phyloP scores from a whole-genome alignment of 2,888 invertebrate species.

The Parnassius smintheus region DNA sequence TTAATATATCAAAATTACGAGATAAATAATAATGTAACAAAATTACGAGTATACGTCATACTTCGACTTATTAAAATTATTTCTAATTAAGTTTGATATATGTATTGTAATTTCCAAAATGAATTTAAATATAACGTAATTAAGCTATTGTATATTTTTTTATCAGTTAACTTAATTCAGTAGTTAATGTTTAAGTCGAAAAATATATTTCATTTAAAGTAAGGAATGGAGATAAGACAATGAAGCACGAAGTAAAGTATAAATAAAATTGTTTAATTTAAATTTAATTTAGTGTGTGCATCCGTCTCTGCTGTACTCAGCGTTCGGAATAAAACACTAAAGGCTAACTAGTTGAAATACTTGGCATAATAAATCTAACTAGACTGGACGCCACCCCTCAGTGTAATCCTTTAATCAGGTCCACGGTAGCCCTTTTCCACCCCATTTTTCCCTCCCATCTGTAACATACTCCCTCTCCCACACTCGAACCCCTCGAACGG shows the following conservation, averaged over 20 bases:
- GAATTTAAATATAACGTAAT: no score
- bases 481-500: slow-evolving; percentile 67
- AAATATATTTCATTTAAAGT: not conserved
- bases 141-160: no score
- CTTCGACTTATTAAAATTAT: no score
- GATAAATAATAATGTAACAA: no score
- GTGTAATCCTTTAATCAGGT: slow-evolving; percentile 81
- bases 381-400: slow-evolving; percentile 73
- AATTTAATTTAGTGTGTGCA: slow-evolving; percentile 26
- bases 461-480: slow-evolving; percentile 47
- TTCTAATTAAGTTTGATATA: no score
- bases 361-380: slow-evolving; percentile 79
- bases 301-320: slow-evolving; percentile 15
- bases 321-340: slow-evolving; percentile 26
- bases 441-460: slow-evolving; percentile 74
- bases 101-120: no score
- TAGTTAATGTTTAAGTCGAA: no score
- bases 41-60: no score
- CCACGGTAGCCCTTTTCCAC: slow-evolving; percentile 77
- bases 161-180: no score
- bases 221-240: not conserved
- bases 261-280: slow-evolving; percentile 29
- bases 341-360: slow-evolving; percentile 75
- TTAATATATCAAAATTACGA: no score
- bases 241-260: not conserved